Evolutionary conservation across 2,888 invertebrate genomes (phyloP).

Genomic region (Stenichneumon culpator): DNA sequence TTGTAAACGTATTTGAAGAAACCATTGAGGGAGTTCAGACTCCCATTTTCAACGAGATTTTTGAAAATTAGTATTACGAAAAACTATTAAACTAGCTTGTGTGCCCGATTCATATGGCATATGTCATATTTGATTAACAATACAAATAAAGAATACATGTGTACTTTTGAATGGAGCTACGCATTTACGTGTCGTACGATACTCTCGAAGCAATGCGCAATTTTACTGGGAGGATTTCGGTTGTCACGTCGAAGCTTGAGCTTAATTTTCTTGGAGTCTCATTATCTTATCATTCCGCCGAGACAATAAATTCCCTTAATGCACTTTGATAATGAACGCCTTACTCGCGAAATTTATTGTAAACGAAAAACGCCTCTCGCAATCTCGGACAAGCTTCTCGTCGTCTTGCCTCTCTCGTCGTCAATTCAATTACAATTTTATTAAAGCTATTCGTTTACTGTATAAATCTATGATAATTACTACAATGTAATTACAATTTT

Average conservation of each 20-base stretch:
- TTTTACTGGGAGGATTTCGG: background rate
- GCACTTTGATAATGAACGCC: slow-evolving; percentile 28
- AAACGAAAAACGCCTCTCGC: slow-evolving; percentile 2
- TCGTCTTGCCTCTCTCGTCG: background rate
- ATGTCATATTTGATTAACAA: no score
- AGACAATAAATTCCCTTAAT: slow-evolving; percentile 45
- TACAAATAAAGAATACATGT: no score
- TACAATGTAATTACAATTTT: background rate
- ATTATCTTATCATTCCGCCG: slow-evolving; percentile 46
- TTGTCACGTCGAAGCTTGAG: slow-evolving; percentile 15
- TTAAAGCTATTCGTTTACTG: background rate
- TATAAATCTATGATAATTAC: background rate
- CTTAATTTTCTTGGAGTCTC: background rate
- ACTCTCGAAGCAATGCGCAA: background rate
- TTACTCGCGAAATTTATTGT: background rate
- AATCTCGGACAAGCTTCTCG: background rate
- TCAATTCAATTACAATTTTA: slow-evolving; percentile 7
- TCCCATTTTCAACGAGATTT: no score
- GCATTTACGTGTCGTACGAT: background rate
- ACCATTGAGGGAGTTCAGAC: no score
- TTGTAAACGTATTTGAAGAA: no score
- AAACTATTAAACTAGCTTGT: no score
- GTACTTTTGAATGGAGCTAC: no score
- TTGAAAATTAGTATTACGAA: no score
- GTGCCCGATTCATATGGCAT: no score